A percentile compares a stretch with the other conserved stretches of the same genome.
Conservation (phyloP, 2,888 invertebrate species). For the Nesidiocoris tenuis region DNA sequence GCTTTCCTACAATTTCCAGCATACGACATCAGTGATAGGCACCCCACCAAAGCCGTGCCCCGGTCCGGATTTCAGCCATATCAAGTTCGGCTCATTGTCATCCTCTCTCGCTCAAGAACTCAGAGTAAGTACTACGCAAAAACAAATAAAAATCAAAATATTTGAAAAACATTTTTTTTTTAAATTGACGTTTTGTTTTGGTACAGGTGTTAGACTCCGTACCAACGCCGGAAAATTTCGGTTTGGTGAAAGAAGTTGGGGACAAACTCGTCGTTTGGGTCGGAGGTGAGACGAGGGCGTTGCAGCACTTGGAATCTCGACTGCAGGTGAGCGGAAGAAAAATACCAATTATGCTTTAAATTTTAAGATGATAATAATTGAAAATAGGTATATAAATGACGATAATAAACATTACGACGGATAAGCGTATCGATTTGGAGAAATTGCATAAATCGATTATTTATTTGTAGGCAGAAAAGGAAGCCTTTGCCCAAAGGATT, state of each 20-base stretch:
- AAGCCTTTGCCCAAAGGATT: conserved; percentile 58
- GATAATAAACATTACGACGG: neutral
- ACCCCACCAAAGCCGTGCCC: conserved; percentile 62
- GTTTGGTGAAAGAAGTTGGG: conserved; percentile 59
- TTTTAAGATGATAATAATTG: no score
- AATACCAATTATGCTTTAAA: no score
- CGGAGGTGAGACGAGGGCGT: conserved; percentile 67
- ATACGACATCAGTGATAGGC: conserved; percentile 64
- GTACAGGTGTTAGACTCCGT: conserved; percentile 53
- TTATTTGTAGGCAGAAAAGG: conserved; percentile 55
- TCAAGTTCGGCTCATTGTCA: conserved; percentile 55
- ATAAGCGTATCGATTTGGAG: no score
- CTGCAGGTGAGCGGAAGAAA: conserved; percentile 34
- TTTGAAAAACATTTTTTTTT: neutral
- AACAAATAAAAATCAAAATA: no score
- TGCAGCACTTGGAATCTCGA: conserved; percentile 57
- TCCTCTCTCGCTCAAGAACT: conserved; percentile 56
- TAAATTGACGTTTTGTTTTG: neutral
- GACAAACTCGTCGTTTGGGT: conserved; percentile 61
- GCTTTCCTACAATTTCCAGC: conserved; percentile 59
- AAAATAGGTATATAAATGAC: no score
- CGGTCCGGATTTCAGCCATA: conserved; percentile 50
- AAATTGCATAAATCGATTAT: neutral
- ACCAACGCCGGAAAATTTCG: conserved; percentile 63
- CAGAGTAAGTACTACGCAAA: conserved; percentile 56